Evolutionary conservation across 2,888 invertebrate genomes (phyloP), one percentile per base, ranked within the genome.

Genomic region (Caradrina kadenii): DNA sequence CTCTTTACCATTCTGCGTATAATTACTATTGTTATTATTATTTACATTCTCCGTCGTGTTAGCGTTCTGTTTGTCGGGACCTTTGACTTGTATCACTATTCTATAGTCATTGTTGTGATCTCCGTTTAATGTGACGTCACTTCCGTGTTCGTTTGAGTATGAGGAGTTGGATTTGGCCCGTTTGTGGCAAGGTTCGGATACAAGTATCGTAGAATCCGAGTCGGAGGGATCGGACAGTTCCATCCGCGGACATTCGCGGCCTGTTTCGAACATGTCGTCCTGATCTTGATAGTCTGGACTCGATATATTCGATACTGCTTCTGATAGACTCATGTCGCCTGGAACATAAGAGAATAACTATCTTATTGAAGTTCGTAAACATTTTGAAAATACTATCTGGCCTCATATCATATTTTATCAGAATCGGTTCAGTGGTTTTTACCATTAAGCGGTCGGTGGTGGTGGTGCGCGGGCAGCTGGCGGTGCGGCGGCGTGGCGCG

Each of bases 261-360:
- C 97, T 86, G 97, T 97, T 79, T 98, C 96, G 89, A 97, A 97
- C 91, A 97, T 97, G 96, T 98, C 97, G 94, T 98, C 98, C 90
- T 98, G 98, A 92, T 98, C 98, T 93, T 98, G 98, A 95, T 98
- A 98, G 93, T 98, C 98, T 52, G 98, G 98, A 96, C 98, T 98
- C 84, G 98, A 98, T 93, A 98, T 98, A 96, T 98, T 98, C 82
- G 98, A 98, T 86, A 98, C 97, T 63, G 98, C 98, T 95, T 98
- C 98, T 58, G 98, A 98, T 86, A 98, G 97, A 91, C 98, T 98
- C 92, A 97, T 97, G 92, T 98, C 98, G 80, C 97, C 97, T 96
- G 96, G 3, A 93, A 83, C 21, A 10, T 1, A 50, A 50, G 31
- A 13, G 2, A 1, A 52, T 42, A 6, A 45, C 3, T 6, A 6